phyloP scores from a whole-genome alignment of 1,140 invertebrate species.

The Globodera rostochiensis region DNA sequence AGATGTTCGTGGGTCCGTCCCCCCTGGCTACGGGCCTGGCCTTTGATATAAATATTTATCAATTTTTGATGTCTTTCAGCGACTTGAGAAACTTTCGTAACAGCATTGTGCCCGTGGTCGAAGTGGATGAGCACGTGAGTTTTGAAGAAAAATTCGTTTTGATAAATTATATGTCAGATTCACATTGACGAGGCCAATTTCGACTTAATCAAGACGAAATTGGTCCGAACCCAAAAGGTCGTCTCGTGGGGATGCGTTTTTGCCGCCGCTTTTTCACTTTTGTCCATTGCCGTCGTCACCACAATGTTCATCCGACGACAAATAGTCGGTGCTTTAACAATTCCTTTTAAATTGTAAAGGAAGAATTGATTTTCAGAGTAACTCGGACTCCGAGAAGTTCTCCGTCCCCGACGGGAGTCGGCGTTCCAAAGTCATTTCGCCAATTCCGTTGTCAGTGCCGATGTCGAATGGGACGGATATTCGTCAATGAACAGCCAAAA shows the following conservation, averaged over 20 bases:
- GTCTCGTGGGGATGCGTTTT: constrained; percentile 31
- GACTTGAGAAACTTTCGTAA: constrained; percentile 47
- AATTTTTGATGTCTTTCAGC: constrained; percentile 27
- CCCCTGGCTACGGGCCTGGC: too few species aligned
- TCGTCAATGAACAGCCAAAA: constrained; percentile 1
- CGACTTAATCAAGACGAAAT: constrained; percentile 47
- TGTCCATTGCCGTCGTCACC: constrained; percentile 38
- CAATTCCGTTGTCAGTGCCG: constrained; percentile 18
- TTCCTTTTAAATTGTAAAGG: background rate
- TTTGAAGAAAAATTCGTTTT: background rate
- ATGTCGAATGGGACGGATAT: background rate
- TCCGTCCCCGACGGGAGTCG: background rate
- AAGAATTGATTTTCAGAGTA: constrained; percentile 6
- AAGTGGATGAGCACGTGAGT: constrained; percentile 43
- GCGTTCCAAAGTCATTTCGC: constrained; percentile 14
- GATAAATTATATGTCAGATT: constrained; percentile 7
- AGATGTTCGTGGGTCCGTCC: too few species aligned
- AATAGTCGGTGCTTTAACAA: background rate
- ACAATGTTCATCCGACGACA: constrained; percentile 28
- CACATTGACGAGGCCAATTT: constrained; percentile 45
- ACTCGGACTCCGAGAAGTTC: background rate
- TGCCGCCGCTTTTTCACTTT: constrained; percentile 30
- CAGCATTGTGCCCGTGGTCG: constrained; percentile 45
- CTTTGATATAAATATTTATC: background rate
- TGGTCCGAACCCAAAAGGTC: constrained; percentile 40